A percentile compares a stretch with the other conserved stretches of the same genome.
Conservation (phyloP, 2,888 invertebrate genomes). For the Aspidapion aeneum region DNA sequence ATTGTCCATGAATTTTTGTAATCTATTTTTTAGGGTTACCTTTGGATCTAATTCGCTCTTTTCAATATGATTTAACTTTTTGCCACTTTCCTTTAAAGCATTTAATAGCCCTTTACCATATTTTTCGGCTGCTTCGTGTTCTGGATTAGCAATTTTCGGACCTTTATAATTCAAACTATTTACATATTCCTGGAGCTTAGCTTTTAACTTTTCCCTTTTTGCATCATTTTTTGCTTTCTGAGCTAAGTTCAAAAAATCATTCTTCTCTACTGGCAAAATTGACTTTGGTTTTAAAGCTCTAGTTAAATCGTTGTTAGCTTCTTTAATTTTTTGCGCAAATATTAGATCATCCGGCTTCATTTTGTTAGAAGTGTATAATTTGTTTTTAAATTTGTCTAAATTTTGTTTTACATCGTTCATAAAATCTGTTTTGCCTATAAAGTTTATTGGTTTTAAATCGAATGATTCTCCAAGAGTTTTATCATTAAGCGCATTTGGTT, state of each 20-base stretch:
- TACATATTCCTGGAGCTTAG: neutral
- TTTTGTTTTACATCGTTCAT: neutral
- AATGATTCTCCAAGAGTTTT: no score
- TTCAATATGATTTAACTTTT: neutral
- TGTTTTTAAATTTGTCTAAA: neutral
- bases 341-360: neutral
- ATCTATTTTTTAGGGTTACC: neutral
- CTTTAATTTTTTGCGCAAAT: neutral
- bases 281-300: neutral
- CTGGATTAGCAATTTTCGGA: neutral
- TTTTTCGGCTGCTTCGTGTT: neutral
- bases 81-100: neutral
- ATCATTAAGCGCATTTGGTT: no score
- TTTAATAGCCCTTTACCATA: neutral
- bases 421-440: no score
- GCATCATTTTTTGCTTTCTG: neutral
- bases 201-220: neutral
- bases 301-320: neutral
- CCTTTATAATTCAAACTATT: neutral
- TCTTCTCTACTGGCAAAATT: neutral
- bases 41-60: neutral
- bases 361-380: neutral
- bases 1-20: constrained; percentile 10
- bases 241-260: neutral
- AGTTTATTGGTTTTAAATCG: no score